These are phyloP conservation scores for Pemphredon lugubris DNA, from an alignment of 2,888 invertebrate species.

Conservation along the genomic window DNA sequence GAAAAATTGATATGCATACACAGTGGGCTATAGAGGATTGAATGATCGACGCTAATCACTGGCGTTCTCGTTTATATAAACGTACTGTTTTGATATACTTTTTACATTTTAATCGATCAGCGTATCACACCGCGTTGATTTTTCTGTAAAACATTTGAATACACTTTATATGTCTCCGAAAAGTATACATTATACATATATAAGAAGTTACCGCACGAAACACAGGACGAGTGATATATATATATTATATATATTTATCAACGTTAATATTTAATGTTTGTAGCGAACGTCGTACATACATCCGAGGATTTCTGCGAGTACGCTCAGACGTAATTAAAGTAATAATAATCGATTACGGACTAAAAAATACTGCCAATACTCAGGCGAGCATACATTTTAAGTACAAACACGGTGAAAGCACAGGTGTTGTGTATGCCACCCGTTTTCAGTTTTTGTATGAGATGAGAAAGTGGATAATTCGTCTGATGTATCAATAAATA, in stretches of 20 bases:
- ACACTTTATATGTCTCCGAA: constrained; percentile 48
- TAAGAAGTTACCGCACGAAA: constrained; percentile 65
- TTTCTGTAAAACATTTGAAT: constrained; percentile 38
- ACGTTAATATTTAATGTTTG: constrained; percentile 55
- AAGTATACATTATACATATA: constrained; percentile 43
- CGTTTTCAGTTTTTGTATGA: constrained; percentile 58
- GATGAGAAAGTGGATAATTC: constrained; percentile 35
- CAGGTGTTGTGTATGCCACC: constrained; percentile 25
- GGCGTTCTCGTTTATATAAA: not conserved
- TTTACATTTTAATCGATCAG: constrained; percentile 52
- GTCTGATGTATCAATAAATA: constrained; percentile 42
- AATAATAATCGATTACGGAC: constrained; percentile 8
- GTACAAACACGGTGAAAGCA: constrained; percentile 72
- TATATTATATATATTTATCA: constrained; percentile 58
- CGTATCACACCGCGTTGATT: constrained; percentile 42
- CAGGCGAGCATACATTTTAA: constrained; percentile 76
- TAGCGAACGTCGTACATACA: constrained; percentile 29
- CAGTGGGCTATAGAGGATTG: not conserved
- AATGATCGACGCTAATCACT: not conserved
- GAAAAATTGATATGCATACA: not conserved
- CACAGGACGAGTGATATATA: constrained; percentile 50
- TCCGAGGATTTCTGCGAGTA: constrained; percentile 43
- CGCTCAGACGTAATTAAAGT: constrained; percentile 27
- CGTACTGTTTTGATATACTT: constrained; percentile 61
- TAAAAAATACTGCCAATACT: constrained; percentile 75